Conservation (phyloP, 2,797 vertebrate species). For the Urocyon cinereoargenteus region DNA sequence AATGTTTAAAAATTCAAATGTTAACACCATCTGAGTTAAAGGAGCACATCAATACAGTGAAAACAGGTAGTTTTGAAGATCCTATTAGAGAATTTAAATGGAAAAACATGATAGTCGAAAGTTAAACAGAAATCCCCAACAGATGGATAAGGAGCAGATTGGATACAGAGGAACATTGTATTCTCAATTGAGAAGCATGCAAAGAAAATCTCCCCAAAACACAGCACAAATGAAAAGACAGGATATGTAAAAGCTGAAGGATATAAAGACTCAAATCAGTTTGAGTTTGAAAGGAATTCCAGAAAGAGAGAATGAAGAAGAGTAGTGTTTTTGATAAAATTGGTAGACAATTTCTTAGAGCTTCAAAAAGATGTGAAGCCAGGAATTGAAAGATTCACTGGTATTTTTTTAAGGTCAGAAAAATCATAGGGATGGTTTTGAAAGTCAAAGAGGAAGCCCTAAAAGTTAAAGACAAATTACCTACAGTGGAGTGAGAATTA, state of each 20-base stretch:
- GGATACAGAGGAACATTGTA: background rate
- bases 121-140: background rate
- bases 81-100: background rate
- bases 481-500: background rate
- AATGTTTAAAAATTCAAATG: background rate
- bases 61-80: background rate
- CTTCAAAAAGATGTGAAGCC: background rate
- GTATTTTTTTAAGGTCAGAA: background rate
- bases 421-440: background rate
- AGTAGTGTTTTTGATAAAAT: background rate
- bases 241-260: background rate
- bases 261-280: background rate
- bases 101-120: slow-evolving; percentile 6
- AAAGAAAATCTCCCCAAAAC: background rate
- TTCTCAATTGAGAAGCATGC: background rate
- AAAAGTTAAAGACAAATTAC: background rate
- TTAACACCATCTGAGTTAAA: background rate
- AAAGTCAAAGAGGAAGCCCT: slow-evolving; percentile 11
- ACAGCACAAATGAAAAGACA: background rate
- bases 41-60: background rate
- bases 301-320: background rate
- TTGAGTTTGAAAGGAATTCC: background rate
- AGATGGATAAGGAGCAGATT: background rate
- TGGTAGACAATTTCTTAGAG: background rate
- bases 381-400: background rate